These are phyloP conservation scores for Piezodorus guildinii DNA, from an alignment of 1,140 invertebrate genomes.

Conservation along the genomic window DNA sequence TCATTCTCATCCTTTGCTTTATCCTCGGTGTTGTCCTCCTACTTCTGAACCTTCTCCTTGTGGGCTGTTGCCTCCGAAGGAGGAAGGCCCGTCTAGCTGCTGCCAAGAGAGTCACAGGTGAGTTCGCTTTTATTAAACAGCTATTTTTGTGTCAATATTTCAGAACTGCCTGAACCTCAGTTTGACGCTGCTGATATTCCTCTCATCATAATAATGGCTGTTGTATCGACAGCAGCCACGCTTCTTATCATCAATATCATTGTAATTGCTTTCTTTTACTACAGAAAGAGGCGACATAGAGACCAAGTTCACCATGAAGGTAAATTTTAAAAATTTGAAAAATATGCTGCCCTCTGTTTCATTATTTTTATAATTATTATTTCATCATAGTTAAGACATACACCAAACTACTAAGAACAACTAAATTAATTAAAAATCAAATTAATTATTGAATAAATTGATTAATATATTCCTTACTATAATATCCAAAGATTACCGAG, in stretches of 20 bases:
- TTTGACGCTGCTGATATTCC: constrained; percentile 54
- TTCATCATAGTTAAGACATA: no score
- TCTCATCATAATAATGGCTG: constrained; percentile 67
- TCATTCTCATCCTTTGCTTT: constrained; percentile 62
- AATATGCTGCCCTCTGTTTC: no score
- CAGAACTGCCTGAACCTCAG: constrained; percentile 43
- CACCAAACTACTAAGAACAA: no score
- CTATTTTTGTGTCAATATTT: neutral
- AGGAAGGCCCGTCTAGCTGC: constrained; percentile 33
- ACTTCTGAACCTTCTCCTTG: constrained; percentile 69
- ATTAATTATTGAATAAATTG: no score
- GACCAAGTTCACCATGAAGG: constrained; percentile 6
- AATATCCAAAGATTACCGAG: no score
- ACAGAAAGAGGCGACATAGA: constrained; percentile 45
- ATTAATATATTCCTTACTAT: no score
- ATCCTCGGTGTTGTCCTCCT: constrained; percentile 58
- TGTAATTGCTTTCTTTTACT: constrained; percentile 72
- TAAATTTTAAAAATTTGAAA: neutral
- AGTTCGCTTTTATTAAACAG: neutral
- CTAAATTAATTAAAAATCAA: no score
- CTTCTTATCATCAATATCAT: constrained; percentile 69
- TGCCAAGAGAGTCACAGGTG: constrained; percentile 21
- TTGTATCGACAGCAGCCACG: constrained; percentile 63
- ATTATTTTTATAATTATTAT: no score
- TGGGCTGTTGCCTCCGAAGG: constrained; percentile 74